These are phyloP conservation scores for Lathronympha strigana DNA, from an alignment of 2,888 invertebrate species.

Conservation along the genomic window DNA sequence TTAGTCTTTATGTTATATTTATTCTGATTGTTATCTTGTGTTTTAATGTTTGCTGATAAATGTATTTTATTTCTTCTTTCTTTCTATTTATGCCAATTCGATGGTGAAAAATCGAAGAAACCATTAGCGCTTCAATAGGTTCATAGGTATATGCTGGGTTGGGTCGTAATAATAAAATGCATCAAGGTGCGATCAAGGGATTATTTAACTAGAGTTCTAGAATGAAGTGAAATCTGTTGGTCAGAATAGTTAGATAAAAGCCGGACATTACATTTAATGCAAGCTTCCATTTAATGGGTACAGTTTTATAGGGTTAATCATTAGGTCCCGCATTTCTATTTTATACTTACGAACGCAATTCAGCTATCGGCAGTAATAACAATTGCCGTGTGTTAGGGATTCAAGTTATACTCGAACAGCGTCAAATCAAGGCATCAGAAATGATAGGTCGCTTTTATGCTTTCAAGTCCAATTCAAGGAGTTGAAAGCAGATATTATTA, in stretches of 20 bases:
- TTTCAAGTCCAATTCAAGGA: too few relatives aligned
- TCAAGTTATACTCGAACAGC: neutral
- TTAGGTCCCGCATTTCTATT: neutral
- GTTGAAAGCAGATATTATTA: too few relatives aligned
- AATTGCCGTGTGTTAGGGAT: neutral
- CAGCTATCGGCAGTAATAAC: neutral
- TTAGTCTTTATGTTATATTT: too few relatives aligned
- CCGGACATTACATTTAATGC: constrained; percentile 20
- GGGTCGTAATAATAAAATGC: constrained; percentile 13
- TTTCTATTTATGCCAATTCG: neutral
- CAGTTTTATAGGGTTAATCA: constrained; percentile 31
- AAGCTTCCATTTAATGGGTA: constrained; percentile 14
- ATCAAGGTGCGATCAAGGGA: constrained; percentile 10
- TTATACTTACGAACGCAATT: constrained; percentile 8
- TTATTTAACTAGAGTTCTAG: constrained; percentile 9
- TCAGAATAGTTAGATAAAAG: constrained; percentile 12
- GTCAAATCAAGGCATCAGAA: neutral
- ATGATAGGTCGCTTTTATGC: too few relatives aligned
- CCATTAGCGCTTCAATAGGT: neutral
- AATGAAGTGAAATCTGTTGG: constrained; percentile 18
- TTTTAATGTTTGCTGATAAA: too few relatives aligned
- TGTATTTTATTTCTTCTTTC: neutral
- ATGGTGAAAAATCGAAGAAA: neutral
- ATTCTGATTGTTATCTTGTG: too few relatives aligned
- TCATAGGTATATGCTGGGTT: constrained; percentile 2